Conservation (phyloP, 1,140 invertebrate species). For the Propsilocerus akamusi region DNA sequence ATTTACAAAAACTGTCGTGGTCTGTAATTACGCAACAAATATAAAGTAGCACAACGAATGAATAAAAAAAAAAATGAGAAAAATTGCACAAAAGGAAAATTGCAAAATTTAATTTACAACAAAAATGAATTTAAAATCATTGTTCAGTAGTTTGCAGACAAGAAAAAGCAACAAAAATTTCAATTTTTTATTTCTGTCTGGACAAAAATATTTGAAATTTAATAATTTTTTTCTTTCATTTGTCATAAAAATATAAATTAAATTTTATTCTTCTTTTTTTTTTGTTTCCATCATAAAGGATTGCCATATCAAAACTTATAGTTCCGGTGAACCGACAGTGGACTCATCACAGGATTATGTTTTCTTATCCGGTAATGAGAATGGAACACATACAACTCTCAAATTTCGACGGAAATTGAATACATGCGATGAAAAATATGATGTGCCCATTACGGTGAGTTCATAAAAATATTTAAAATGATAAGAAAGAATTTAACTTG, state of each 20-base stretch:
- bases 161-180: too few relatives aligned
- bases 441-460: background rate
- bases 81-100: too few relatives aligned
- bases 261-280: background rate
- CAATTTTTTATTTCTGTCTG: too few relatives aligned
- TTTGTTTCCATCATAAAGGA: conserved; percentile 34
- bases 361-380: conserved; percentile 45
- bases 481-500: background rate
- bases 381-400: conserved; percentile 49
- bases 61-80: too few relatives aligned
- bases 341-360: conserved; percentile 52
- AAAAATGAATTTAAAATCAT: too few relatives aligned
- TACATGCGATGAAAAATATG: conserved; percentile 39
- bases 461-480: background rate
- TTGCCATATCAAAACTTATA: conserved; percentile 43
- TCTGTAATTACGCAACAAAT: too few relatives aligned
- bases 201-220: too few relatives aligned
- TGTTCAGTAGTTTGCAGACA: too few relatives aligned
- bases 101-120: too few relatives aligned
- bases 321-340: conserved; percentile 31
- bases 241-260: too few relatives aligned
- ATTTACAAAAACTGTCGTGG: too few relatives aligned
- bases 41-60: too few relatives aligned
- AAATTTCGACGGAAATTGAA: conserved; percentile 47
- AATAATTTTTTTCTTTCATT: background rate